phyloP scores from a whole-genome alignment of 1,140 invertebrate species.

The Charaxes varanes region DNA sequence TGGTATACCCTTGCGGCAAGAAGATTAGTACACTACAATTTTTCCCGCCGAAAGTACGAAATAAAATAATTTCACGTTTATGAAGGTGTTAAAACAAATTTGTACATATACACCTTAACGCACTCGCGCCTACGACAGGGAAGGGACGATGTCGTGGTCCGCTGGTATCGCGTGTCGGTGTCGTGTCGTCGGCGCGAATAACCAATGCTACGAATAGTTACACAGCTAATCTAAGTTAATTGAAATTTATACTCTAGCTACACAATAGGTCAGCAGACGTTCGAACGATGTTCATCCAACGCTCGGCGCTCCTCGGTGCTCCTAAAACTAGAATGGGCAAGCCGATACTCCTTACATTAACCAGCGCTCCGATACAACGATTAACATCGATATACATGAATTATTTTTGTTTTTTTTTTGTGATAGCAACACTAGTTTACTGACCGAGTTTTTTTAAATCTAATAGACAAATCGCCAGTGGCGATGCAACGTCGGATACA shows the following conservation, averaged over 20 bases:
- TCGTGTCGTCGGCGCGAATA: constrained; percentile 22
- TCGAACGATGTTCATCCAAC: constrained; percentile 37
- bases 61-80: constrained; percentile 47
- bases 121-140: constrained; percentile 23
- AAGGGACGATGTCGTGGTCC: background rate
- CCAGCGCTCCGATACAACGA: constrained; percentile 21
- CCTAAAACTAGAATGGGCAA: constrained; percentile 47
- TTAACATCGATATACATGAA: constrained; percentile 20
- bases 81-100: constrained; percentile 61
- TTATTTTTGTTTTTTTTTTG: constrained; percentile 14
- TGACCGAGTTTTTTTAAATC: constrained; percentile 1
- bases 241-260: constrained; percentile 62
- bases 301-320: constrained; percentile 46
- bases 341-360: constrained; percentile 38
- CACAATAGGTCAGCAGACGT: constrained; percentile 45
- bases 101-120: constrained; percentile 59
- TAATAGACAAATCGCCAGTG: background rate
- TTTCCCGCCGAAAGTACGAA: constrained; percentile 61
- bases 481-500: background rate
- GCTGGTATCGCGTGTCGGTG: background rate
- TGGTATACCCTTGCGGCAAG: constrained; percentile 70
- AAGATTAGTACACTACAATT: constrained; percentile 47
- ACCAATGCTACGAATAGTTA: constrained; percentile 45
- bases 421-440: constrained; percentile 13
- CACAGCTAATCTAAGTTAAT: constrained; percentile 64